These are phyloP conservation scores for Acanthosepion esculentum DNA, from an alignment of 2,888 invertebrate genomes.

Conservation along the genomic window DNA sequence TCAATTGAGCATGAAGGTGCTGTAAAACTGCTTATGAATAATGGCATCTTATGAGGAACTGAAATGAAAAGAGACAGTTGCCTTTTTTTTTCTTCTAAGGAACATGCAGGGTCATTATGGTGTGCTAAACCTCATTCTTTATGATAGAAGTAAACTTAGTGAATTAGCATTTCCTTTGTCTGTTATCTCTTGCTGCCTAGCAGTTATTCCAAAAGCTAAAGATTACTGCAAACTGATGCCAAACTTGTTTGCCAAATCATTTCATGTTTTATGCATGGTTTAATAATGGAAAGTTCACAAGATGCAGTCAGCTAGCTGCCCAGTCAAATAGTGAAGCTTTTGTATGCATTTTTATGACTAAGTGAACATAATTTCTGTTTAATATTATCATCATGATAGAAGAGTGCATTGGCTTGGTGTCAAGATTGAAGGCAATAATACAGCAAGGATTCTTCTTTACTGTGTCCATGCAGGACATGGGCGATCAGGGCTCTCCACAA, in stretches of 20 bases:
- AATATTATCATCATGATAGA: not conserved
- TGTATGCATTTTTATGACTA: not conserved
- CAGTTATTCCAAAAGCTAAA: not conserved
- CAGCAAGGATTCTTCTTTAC: no score
- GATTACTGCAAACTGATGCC: not conserved
- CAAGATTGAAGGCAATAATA: no score
- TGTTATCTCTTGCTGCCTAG: not conserved
- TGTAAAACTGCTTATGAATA: not conserved
- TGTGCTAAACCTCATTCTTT: not conserved
- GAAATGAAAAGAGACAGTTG: not conserved
- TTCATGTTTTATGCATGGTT: not conserved
- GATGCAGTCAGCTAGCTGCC: not conserved
- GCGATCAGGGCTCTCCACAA: no score
- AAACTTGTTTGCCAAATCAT: not conserved
- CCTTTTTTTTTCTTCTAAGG: not conserved
- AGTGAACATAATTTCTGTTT: not conserved
- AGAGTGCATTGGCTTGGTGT: no score
- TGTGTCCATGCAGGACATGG: no score
- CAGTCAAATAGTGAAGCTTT: not conserved
- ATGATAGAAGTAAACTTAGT: not conserved
- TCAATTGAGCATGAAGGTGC: not conserved
- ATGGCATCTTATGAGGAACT: not conserved
- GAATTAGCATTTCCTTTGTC: not conserved
- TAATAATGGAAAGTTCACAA: not conserved
- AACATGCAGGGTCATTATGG: not conserved